Percentiles rank a stretch among this genome's conserved stretches.
phyloP scores from a whole-genome alignment of 2,888 invertebrate genomes.

The Drosophila putrida region DNA sequence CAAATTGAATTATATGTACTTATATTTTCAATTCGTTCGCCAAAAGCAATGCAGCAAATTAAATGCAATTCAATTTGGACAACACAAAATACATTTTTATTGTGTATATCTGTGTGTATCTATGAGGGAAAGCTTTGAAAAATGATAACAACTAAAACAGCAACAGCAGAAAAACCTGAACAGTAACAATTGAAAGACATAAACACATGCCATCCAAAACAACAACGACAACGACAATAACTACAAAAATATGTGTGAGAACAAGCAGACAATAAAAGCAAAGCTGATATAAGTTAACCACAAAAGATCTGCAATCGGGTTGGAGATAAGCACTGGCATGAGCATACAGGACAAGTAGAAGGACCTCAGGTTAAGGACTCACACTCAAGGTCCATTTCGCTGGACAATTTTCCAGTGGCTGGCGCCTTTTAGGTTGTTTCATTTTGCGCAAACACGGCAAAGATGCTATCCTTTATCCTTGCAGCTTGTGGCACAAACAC shows the following conservation, averaged over 20 bases:
- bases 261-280: conserved; percentile 47
- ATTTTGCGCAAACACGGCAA: conserved; percentile 75
- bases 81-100: conserved; percentile 37
- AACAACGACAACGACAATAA: conserved; percentile 13
- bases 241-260: conserved; percentile 2
- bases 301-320: conserved; percentile 49
- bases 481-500: conserved; percentile 20
- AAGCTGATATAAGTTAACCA: conserved; percentile 70
- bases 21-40: conserved; percentile 38
- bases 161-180: not conserved
- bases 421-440: conserved; percentile 57
- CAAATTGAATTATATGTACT: conserved; percentile 37
- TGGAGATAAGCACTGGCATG: conserved; percentile 32
- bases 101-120: not conserved
- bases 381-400: conserved; percentile 9
- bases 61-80: conserved; percentile 72
- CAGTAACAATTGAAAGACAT: conserved; percentile 26
- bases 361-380: conserved; percentile 15
- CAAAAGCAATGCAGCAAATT: conserved; percentile 53
- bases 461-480: conserved; percentile 68
- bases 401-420: conserved; percentile 61
- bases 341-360: not conserved
- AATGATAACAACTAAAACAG: conserved; percentile 13
- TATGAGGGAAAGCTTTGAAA: conserved; percentile 12
- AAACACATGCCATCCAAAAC: conserved; percentile 62